Conservation (phyloP, 2,113 vertebrate genomes). For the Ceuthmochares aereus region DNA sequence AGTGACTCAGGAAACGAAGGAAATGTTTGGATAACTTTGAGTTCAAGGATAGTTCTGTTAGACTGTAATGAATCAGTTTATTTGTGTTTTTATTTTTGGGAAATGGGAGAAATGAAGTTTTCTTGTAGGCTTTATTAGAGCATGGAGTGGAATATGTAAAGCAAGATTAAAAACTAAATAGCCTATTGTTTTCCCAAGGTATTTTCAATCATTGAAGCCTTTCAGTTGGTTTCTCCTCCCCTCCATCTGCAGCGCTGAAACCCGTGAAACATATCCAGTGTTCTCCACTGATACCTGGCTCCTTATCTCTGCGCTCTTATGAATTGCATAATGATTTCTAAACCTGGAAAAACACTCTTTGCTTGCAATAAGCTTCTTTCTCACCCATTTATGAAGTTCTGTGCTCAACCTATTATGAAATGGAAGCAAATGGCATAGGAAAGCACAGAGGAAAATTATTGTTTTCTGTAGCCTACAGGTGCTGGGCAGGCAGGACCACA, state of each 20-base stretch:
- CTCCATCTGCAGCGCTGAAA: neutral
- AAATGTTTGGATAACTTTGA: neutral
- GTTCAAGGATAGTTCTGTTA: constrained; percentile 46
- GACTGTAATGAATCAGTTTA: neutral
- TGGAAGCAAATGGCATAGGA: neutral
- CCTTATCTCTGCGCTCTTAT: neutral
- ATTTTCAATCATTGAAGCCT: neutral
- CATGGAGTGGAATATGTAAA: constrained; percentile 35
- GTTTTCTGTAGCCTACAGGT: neutral
- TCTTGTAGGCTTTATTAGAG: constrained; percentile 36
- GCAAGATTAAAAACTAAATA: constrained; percentile 17
- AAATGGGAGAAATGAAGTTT: neutral
- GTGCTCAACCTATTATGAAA: rapidly evolving
- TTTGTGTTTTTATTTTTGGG: constrained; percentile 54
- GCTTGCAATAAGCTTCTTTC: neutral
- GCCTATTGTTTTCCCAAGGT: constrained; percentile 29
- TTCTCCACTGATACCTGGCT: neutral
- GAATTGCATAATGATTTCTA: neutral
- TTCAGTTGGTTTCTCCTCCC: neutral
- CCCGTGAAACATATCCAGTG: neutral
- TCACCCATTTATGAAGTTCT: neutral
- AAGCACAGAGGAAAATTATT: rapidly evolving
- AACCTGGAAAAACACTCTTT: neutral
- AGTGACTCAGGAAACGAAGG: neutral
- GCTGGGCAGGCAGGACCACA: neutral